Evolutionary conservation across 2,113 vertebrate genomes (phyloP).

Genomic region (Oryzias melastigma): DNA sequence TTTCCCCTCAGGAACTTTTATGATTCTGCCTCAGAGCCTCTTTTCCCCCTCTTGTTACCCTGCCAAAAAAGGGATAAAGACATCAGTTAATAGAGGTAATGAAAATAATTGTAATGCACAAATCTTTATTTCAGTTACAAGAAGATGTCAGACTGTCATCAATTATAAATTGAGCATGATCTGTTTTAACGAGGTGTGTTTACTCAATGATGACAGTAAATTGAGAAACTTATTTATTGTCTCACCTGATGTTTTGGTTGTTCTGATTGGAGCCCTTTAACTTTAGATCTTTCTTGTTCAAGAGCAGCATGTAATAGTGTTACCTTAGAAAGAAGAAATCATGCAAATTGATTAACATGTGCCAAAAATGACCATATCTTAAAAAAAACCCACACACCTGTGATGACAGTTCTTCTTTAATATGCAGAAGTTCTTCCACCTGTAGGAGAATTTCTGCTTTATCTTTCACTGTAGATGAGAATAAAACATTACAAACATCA

Average conservation of each 20-base stretch:
- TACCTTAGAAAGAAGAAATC: slow-evolving; percentile 73
- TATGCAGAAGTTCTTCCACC: slow-evolving; percentile 87
- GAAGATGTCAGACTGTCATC: no score
- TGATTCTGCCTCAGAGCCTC: slow-evolving; percentile 82
- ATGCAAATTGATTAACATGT: slow-evolving; percentile 5
- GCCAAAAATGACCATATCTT: not conserved
- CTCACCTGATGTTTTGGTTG: slow-evolving; percentile 90
- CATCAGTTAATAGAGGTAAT: not conserved
- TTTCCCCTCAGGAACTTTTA: slow-evolving; percentile 62
- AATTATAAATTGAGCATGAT: no score
- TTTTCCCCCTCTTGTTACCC: slow-evolving; percentile 89
- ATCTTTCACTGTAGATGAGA: slow-evolving; percentile 87
- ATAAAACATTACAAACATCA: slow-evolving; percentile 2
- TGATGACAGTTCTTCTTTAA: slow-evolving; percentile 90
- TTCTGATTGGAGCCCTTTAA: slow-evolving; percentile 89
- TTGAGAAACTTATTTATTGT: not conserved
- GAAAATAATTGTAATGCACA: not conserved
- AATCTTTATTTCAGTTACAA: not conserved
- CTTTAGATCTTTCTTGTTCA: slow-evolving; percentile 93
- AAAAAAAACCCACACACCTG: slow-evolving; percentile 75
- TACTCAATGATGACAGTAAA: not conserved
- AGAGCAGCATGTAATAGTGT: slow-evolving; percentile 85
- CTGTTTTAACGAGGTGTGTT: no score
- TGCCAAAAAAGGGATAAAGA: slow-evolving; percentile 61
- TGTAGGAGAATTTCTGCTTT: slow-evolving; percentile 93